phyloP scores from a whole-genome alignment of 2,113 vertebrate genomes.

The Pangasianodon gigas region DNA sequence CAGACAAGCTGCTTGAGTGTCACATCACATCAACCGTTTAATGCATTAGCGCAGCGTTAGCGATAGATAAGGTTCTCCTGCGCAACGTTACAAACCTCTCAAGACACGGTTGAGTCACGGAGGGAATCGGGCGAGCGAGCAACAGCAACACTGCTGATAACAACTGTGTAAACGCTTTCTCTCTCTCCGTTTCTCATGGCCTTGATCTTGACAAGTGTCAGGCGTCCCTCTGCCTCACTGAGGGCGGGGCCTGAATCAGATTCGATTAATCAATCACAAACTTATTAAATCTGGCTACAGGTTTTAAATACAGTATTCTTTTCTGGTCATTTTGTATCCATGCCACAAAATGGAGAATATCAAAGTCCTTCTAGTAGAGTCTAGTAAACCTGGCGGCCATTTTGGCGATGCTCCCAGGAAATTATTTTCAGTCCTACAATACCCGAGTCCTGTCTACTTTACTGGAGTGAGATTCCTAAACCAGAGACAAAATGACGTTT shows the following conservation, averaged over 20 bases:
- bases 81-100: neutral
- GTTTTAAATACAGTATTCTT: neutral
- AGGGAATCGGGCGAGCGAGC: neutral
- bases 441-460: neutral
- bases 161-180: neutral
- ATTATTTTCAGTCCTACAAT: neutral
- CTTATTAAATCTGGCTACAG: neutral
- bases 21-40: neutral
- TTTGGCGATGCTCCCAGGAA: neutral
- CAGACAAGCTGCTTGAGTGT: conserved; percentile 4
- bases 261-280: neutral
- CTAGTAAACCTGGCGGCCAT: neutral
- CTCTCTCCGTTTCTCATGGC: neutral
- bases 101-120: neutral
- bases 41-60: neutral
- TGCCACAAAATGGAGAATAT: neutral
- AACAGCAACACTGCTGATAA: neutral
- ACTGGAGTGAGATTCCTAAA: neutral
- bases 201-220: conserved; percentile 24
- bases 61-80: neutral
- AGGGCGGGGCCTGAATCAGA: neutral
- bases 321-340: neutral
- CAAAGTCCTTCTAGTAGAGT: neutral
- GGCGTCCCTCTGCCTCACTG: neutral
- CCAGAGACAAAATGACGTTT: neutral